Conservation (phyloP, 1,140 invertebrate genomes). For the Drosophila setifemur region DNA sequence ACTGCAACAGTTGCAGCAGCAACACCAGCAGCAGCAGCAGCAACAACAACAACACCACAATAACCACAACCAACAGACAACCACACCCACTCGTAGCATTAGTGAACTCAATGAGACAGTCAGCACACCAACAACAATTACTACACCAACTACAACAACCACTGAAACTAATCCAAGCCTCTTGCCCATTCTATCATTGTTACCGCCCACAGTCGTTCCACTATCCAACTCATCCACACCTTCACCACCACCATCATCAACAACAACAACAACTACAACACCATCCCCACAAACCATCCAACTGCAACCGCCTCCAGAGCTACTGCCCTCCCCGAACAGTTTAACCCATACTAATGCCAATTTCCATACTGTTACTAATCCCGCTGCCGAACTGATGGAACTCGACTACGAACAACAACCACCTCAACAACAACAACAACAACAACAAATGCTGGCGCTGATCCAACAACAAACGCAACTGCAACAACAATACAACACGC, state of each 20-base stretch:
- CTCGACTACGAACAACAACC: constrained; percentile 41
- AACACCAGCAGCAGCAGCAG: constrained; percentile 36
- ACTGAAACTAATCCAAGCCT: constrained; percentile 67
- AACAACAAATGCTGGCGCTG: constrained; percentile 74
- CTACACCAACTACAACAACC: no score
- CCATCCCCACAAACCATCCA: constrained; percentile 29
- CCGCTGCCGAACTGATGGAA: constrained; percentile 62
- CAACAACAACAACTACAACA: constrained; percentile 25
- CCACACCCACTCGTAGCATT: neutral
- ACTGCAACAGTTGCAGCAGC: constrained; percentile 50
- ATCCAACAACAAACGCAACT: constrained; percentile 80
- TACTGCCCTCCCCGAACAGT: constrained; percentile 50
- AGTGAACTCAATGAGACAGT: constrained; percentile 40
- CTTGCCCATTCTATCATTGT: constrained; percentile 73
- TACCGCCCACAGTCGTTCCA: constrained; percentile 73
- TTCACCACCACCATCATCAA: constrained; percentile 33
- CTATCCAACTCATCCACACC: constrained; percentile 60
- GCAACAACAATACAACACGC: constrained; percentile 76
- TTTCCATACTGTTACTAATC: constrained; percentile 78
- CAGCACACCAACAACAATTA: constrained; percentile 26
- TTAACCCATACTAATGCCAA: constrained; percentile 79
- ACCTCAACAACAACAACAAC: constrained; percentile 72
- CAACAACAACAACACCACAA: constrained; percentile 1
- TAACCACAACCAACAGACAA: constrained; percentile 17
- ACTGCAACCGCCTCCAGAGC: no score